phyloP scores from a whole-genome alignment of 2,113 vertebrate genomes.

The Gadus macrocephalus region DNA sequence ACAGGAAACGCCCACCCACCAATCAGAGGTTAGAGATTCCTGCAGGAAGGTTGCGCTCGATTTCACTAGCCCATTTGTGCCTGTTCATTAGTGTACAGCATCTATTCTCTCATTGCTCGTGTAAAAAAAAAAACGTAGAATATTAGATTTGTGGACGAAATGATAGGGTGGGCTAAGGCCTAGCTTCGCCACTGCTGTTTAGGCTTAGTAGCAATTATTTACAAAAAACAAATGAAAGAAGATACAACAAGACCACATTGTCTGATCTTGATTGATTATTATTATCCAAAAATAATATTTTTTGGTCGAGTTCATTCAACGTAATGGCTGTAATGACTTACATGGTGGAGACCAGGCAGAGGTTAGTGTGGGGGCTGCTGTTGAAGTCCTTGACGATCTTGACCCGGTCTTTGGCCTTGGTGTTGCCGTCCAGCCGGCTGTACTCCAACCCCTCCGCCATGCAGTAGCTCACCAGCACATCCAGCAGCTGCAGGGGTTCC shows the following conservation, averaged over 20 bases:
- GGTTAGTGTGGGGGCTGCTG: slow-evolving; percentile 78
- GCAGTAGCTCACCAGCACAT: slow-evolving; percentile 89
- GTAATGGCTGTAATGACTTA: slow-evolving; percentile 63
- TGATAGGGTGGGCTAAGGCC: no score
- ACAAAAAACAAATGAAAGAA: not conserved
- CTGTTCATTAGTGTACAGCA: no score
- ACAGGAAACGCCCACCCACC: no score
- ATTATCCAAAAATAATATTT: no score
- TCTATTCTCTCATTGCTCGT: no score
- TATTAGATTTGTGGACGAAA: no score
- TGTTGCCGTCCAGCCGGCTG: slow-evolving; percentile 87
- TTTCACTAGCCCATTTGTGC: no score
- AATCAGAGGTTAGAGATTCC: no score
- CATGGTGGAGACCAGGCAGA: slow-evolving; percentile 97
- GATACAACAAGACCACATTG: not conserved
- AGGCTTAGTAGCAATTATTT: not conserved
- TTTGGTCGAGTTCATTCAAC: not conserved
- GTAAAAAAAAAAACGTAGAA: no score
- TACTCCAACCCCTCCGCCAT: slow-evolving; percentile 92
- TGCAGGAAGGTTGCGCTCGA: no score
- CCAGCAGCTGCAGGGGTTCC: slow-evolving; percentile 74
- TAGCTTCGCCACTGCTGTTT: no score
- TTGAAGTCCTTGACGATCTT: slow-evolving; percentile 94
- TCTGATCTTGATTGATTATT: not conserved
- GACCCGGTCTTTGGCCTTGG: slow-evolving; percentile 87